Conservation (phyloP, 2,888 invertebrate genomes). For the Caenorhabditis parvicauda region DNA sequence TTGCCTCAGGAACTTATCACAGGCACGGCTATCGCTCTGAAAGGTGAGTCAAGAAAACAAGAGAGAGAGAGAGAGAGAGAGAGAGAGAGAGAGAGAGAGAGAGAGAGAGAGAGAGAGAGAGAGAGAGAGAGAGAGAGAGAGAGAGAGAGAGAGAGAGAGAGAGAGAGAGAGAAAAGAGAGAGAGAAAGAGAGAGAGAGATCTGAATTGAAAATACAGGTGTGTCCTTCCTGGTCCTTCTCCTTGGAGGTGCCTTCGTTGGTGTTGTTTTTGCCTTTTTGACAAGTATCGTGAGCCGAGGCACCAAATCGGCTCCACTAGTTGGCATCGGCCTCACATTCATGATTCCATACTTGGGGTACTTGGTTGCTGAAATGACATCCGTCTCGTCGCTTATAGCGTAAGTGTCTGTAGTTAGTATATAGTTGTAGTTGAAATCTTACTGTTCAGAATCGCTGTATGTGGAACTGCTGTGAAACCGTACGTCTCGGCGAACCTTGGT, state of each 20-base stretch:
- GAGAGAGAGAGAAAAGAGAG: too few species aligned
- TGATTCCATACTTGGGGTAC: conserved; percentile 94
- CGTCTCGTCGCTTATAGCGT: conserved; percentile 96
- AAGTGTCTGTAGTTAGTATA: conserved; percentile 66
- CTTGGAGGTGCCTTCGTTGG: conserved; percentile 41
- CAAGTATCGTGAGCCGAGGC: conserved; percentile 68
- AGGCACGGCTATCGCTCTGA: too few species aligned
- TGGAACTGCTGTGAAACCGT: conserved; percentile 10
- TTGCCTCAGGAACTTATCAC: too few species aligned
- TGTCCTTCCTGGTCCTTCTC: conserved; percentile 36
- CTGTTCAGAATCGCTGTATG: conserved; percentile 10
- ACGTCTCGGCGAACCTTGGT: too few species aligned
- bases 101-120: too few species aligned
- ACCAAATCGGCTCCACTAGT: conserved; percentile 92
- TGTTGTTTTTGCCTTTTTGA: conserved; percentile 21
- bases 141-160: too few species aligned
- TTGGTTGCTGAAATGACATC: conserved; percentile 95
- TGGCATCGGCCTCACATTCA: conserved; percentile 94
- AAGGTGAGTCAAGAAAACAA: too few species aligned
- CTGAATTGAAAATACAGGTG: too few species aligned
- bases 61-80: too few species aligned
- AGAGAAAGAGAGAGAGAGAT: too few species aligned
- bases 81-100: too few species aligned
- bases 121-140: too few species aligned
- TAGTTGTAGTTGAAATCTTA: background rate